Evolutionary conservation across 2,888 invertebrate species (phyloP).

Genomic region (Drosophila nr. perissopoda): DNA sequence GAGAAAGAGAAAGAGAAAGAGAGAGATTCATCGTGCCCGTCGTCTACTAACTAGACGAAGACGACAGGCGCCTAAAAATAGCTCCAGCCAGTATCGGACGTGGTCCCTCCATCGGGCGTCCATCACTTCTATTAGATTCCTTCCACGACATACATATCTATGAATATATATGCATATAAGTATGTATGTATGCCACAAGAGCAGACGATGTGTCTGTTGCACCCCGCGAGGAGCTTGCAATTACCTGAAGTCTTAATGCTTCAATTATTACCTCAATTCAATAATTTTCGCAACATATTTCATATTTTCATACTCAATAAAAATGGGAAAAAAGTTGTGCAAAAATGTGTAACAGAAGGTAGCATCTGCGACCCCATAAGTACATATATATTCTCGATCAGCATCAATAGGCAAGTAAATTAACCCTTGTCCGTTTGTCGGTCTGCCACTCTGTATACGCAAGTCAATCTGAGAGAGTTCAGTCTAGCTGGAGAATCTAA

Average conservation of each 20-base stretch:
- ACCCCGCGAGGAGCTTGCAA: slow-evolving; percentile 54
- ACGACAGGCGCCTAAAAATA: slow-evolving; percentile 67
- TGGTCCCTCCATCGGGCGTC: slow-evolving; percentile 51
- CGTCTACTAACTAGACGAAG: slow-evolving; percentile 73
- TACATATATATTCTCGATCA: neutral
- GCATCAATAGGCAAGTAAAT: neutral
- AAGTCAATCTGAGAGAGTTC: neutral
- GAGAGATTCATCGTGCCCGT: slow-evolving; percentile 24
- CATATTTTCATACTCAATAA: neutral
- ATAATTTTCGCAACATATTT: neutral
- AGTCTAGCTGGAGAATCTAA: neutral
- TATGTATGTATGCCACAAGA: slow-evolving; percentile 19
- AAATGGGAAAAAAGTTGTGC: neutral
- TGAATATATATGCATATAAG: neutral
- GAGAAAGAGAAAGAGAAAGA: neutral
- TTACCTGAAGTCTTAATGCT: neutral
- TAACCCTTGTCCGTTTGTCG: neutral
- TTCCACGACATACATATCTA: slow-evolving; percentile 10
- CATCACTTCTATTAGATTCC: slow-evolving; percentile 69
- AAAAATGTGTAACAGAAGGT: neutral
- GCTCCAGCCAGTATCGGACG: slow-evolving; percentile 44
- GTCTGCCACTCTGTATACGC: neutral
- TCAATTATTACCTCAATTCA: neutral
- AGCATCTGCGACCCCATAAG: neutral
- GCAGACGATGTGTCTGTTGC: slow-evolving; percentile 64